phyloP scores from a whole-genome alignment of 64 coral and sea anemone genomes.

The Montipora sp. region DNA sequence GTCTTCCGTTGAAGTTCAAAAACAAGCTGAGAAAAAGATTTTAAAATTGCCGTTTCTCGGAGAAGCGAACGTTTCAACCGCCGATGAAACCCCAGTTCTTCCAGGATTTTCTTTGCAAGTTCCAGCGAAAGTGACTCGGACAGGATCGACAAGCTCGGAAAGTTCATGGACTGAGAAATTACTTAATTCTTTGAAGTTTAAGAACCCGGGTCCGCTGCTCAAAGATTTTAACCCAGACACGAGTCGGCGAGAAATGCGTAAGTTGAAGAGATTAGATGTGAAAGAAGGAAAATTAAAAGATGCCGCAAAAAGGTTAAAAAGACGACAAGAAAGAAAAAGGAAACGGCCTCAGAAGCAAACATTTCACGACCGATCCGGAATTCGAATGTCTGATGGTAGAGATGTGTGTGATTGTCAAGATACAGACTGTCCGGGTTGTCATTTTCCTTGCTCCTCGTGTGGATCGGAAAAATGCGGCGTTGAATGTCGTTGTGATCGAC shows the following conservation, averaged over 20 bases:
- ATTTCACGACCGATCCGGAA: constrained; percentile 82
- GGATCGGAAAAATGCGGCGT: constrained; percentile 98
- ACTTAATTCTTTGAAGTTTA: constrained; percentile 86
- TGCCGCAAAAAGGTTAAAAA: background rate
- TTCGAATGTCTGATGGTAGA: constrained; percentile 76
- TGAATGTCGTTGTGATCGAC: constrained; percentile 90
- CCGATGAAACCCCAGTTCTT: constrained; percentile 18
- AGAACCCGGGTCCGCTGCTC: constrained; percentile 87
- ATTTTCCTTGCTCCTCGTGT: constrained; percentile 94
- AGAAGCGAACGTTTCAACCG: background rate
- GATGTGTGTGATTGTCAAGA: constrained; percentile 99
- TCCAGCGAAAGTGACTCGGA: constrained; percentile 26
- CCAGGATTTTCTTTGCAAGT: constrained; percentile 29
- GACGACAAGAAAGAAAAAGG: constrained; percentile 43
- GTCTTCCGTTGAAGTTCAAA: background rate
- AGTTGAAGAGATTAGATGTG: constrained; percentile 70
- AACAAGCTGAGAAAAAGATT: constrained; percentile 17
- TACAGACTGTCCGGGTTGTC: constrained; percentile 85
- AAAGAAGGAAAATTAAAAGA: constrained; percentile 2
- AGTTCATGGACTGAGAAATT: constrained; percentile 84
- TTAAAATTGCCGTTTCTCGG: background rate
- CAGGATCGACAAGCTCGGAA: constrained; percentile 44
- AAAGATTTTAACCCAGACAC: constrained; percentile 93
- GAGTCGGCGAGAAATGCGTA: constrained; percentile 89
- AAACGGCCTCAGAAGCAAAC: constrained; percentile 55